Evolutionary conservation across 2,113 vertebrate species (phyloP).

Genomic region (Raphicerus campestris): DNA sequence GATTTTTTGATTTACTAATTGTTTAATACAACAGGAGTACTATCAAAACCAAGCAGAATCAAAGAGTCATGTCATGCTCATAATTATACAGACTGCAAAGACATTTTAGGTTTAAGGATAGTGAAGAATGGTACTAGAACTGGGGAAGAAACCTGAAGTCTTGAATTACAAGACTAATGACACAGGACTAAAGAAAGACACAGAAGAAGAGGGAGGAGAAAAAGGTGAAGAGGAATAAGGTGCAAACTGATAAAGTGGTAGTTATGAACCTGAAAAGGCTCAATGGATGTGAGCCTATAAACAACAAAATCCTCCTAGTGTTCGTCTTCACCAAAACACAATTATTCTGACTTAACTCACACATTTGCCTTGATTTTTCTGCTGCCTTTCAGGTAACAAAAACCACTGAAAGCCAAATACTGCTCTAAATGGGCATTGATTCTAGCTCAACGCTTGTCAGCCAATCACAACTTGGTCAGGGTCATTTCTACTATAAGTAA

Average conservation of each 20-base stretch:
- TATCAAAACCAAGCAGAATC: neutral
- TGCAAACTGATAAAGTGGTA: neutral
- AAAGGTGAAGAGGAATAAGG: neutral
- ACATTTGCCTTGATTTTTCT: neutral
- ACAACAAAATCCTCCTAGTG: neutral
- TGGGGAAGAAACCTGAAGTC: neutral
- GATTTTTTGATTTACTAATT: neutral
- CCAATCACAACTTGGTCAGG: neutral
- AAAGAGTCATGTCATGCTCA: neutral
- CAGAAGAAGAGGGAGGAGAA: neutral
- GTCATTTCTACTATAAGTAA: neutral
- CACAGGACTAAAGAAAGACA: neutral
- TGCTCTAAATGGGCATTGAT: neutral
- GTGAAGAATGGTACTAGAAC: neutral
- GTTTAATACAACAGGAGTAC: neutral
- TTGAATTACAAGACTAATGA: neutral
- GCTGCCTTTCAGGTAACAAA: neutral
- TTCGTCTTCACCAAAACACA: neutral
- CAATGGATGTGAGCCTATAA: neutral
- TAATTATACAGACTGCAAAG: neutral
- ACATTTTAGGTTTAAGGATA: neutral
- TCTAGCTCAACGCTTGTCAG: neutral
- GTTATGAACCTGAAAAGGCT: neutral
- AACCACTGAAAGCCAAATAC: neutral
- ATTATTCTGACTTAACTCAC: neutral